A percentile compares a stretch with the other conserved stretches of the same genome.
Evolutionary conservation across 2,113 vertebrate species (phyloP).

Genomic region (Pluvialis apricaria): DNA sequence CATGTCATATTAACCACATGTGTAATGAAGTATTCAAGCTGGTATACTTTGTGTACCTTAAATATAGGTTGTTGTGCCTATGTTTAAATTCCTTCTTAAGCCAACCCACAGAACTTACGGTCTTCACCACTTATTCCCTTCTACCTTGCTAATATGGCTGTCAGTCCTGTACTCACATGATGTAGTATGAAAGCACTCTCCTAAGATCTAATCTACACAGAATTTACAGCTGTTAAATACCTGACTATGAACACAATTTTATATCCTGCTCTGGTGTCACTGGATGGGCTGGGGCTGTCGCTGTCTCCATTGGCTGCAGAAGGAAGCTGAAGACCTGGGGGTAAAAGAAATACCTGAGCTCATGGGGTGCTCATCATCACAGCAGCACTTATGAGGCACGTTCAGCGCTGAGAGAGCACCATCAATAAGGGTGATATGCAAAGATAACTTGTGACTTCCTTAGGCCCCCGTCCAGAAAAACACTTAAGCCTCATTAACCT

Average conservation of each 20-base stretch:
- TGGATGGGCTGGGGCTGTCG: not conserved
- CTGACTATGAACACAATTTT: not conserved
- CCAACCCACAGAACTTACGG: not conserved
- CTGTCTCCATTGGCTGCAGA: not conserved
- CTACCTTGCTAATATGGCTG: not conserved
- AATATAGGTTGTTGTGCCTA: not conserved
- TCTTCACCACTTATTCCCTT: not conserved
- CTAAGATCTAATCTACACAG: not conserved
- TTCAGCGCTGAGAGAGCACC: not conserved
- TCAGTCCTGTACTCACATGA: not conserved
- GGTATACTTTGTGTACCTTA: not conserved
- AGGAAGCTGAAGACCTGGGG: not conserved
- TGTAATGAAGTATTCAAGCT: too few relatives aligned
- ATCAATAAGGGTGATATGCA: accelerated
- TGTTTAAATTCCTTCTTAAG: not conserved
- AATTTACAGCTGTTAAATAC: not conserved
- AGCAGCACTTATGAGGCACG: accelerated
- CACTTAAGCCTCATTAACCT: not conserved
- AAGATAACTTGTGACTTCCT: not conserved
- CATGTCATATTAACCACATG: not conserved
- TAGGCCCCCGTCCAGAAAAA: not conserved
- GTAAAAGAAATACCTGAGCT: not conserved
- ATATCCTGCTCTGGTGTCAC: not conserved
- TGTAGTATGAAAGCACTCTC: not conserved
- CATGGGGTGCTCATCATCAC: accelerated